Conservation (phyloP, 2,113 vertebrate species). For the Pluvianellus socialis region DNA sequence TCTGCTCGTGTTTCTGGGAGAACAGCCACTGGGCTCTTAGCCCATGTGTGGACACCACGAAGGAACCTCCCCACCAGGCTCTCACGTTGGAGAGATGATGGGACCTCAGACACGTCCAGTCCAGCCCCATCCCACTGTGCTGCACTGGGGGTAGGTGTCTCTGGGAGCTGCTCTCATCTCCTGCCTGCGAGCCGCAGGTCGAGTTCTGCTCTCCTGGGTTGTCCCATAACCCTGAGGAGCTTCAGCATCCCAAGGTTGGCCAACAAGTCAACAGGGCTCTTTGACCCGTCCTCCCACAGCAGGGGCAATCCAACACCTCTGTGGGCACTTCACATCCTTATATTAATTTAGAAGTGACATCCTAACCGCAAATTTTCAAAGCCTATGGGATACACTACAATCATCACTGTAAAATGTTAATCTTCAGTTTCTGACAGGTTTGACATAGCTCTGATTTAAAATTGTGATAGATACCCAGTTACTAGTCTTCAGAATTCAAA, state of each 20-base stretch:
- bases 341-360: not conserved
- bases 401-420: not conserved
- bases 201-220: not conserved
- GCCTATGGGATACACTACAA: not conserved
- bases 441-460: not conserved
- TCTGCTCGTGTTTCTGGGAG: not conserved
- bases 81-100: not conserved
- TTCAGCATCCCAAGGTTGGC: not conserved
- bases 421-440: not conserved
- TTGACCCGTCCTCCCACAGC: fast-evolving
- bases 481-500: not conserved
- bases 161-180: not conserved
- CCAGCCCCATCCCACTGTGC: not conserved
- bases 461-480: not conserved
- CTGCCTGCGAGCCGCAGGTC: not conserved
- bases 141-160: not conserved
- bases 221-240: fast-evolving
- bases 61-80: not conserved
- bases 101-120: not conserved
- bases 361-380: not conserved
- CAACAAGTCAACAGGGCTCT: not conserved
- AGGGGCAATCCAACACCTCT: fast-evolving
- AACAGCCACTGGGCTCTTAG: not conserved
- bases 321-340: fast-evolving
- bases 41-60: fast-evolving